These are phyloP conservation scores for Lepus timidus DNA, from an alignment of 2,113 vertebrate genomes.

Conservation along the genomic window DNA sequence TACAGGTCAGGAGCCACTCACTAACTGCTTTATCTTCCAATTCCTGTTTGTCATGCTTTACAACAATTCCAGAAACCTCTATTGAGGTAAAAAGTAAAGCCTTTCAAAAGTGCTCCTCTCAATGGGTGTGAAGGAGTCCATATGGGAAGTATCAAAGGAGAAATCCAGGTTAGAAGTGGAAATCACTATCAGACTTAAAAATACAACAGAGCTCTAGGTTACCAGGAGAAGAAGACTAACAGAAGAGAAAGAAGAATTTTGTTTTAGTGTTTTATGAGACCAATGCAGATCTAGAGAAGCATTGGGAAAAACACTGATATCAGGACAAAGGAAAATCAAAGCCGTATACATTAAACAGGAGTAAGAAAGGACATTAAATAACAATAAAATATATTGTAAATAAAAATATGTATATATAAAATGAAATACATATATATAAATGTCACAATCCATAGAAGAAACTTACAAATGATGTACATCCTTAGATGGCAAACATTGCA, in stretches of 20 bases:
- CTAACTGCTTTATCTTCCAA: neutral
- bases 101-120: neutral
- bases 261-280: neutral
- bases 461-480: neutral
- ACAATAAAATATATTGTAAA: neutral
- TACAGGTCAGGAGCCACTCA: neutral
- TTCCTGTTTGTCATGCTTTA: neutral
- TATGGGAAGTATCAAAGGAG: neutral
- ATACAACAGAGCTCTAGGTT: neutral
- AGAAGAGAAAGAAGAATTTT: neutral
- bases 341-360: neutral
- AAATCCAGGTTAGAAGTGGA: neutral
- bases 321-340: neutral
- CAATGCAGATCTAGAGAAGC: neutral
- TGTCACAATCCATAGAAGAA: neutral
- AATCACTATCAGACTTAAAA: neutral
- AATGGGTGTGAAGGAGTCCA: rapidly evolving
- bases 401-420: too few species aligned
- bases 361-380: neutral
- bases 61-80: neutral
- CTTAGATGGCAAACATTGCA: neutral
- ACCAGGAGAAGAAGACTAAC: neutral
- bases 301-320: neutral
- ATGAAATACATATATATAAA: too few species aligned
- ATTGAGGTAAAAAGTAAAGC: neutral